Evolutionary conservation across 1,140 invertebrate genomes (phyloP).

Genomic region (Micrasema longulum): DNA sequence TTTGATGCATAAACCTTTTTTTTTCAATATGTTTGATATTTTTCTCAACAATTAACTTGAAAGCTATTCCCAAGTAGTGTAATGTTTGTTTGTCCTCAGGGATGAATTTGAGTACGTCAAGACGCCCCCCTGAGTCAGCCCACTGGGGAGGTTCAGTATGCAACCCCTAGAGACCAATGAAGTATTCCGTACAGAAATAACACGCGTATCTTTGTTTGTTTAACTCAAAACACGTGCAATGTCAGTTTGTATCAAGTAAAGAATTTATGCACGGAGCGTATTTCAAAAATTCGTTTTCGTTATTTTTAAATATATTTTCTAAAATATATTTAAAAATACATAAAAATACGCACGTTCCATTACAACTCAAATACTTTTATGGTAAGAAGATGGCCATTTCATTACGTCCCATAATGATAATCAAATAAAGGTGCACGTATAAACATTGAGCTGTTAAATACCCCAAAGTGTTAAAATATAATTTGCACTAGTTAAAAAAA

Average conservation of each 20-base stretch:
- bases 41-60: slow-evolving; percentile 13
- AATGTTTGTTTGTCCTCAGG: slow-evolving; percentile 39
- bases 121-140: slow-evolving; percentile 1
- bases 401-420: too few species aligned
- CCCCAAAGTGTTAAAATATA: too few species aligned
- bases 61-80: slow-evolving; percentile 30
- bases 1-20: background rate
- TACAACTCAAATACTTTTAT: too few species aligned
- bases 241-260: background rate
- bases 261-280: background rate
- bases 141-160: background rate
- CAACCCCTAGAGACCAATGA: slow-evolving; percentile 48
- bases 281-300: too few species aligned
- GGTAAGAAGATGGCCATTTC: too few species aligned
- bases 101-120: slow-evolving; percentile 36
- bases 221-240: slow-evolving; percentile 40
- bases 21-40: slow-evolving; percentile 5
- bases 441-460: too few species aligned
- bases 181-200: slow-evolving; percentile 47
- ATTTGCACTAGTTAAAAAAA: too few species aligned
- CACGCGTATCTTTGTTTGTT: slow-evolving; percentile 41
- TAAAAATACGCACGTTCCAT: too few species aligned
- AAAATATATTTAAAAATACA: too few species aligned
- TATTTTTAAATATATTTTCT: too few species aligned
- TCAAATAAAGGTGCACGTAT: too few species aligned